phyloP scores from a whole-genome alignment of 2,113 vertebrate species.

The Ochotona curzoniae region DNA sequence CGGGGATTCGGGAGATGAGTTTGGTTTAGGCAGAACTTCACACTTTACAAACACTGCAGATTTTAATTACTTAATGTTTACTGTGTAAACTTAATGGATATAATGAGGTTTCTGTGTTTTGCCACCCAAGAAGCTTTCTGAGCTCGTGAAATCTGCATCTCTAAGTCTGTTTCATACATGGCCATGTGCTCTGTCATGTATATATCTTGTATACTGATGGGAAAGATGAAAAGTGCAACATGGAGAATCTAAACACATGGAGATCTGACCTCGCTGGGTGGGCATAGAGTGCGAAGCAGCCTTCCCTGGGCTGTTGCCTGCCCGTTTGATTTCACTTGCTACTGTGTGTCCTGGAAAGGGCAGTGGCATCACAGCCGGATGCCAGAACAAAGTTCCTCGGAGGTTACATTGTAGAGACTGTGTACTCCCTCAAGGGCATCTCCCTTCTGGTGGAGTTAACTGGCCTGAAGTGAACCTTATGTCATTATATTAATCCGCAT shows the following conservation, averaged over 20 bases:
- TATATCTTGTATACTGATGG: background rate
- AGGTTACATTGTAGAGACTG: background rate
- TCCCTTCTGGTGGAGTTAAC: conserved; percentile 20
- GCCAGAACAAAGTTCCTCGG: conserved; percentile 21
- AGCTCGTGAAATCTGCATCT: background rate
- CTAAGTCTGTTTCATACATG: background rate
- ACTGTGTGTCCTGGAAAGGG: background rate
- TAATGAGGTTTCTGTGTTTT: conserved; percentile 10
- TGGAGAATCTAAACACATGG: background rate
- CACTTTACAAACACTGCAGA: conserved; percentile 3
- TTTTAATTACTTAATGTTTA: conserved; percentile 39
- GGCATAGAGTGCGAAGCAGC: background rate
- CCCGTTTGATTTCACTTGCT: background rate
- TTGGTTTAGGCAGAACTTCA: conserved; percentile 24
- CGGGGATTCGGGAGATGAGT: background rate
- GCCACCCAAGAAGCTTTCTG: conserved; percentile 2
- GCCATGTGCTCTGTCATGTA: background rate
- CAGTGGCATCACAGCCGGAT: background rate
- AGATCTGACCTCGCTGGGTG: background rate
- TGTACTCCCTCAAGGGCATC: background rate
- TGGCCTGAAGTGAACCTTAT: background rate
- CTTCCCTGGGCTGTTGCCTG: background rate
- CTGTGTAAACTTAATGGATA: conserved; percentile 2
- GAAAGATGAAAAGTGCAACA: background rate
- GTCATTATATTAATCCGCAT: conserved; percentile 11